Conservation (phyloP, 2,113 vertebrate species). For the Corydoras maculifer region DNA sequence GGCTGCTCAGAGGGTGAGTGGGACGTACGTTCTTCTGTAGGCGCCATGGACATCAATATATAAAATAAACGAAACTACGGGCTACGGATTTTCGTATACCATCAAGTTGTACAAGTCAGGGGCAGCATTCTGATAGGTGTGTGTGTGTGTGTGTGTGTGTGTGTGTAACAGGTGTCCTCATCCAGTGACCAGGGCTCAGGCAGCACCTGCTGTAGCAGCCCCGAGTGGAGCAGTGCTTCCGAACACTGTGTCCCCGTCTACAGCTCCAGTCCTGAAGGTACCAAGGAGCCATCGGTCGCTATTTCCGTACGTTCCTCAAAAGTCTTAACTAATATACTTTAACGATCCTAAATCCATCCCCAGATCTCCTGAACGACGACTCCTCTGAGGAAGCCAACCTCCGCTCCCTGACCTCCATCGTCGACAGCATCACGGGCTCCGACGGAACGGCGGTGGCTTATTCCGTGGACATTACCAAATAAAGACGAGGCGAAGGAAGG, state of each 20-base stretch:
- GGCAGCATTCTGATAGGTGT: constrained; percentile 57
- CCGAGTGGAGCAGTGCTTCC: constrained; percentile 87
- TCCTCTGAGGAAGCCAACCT: constrained; percentile 76
- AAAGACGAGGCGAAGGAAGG: constrained; percentile 23
- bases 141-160: constrained; percentile 49
- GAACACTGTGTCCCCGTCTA: constrained; percentile 75
- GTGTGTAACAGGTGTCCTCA: constrained; percentile 71
- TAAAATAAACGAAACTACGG: no score
- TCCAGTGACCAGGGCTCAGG: constrained; percentile 76
- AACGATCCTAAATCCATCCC: constrained; percentile 3
- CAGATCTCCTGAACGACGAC: constrained; percentile 81
- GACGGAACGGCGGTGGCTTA: constrained; percentile 73
- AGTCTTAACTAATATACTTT: neutral
- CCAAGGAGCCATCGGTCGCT: neutral
- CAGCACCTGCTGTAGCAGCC: constrained; percentile 89
- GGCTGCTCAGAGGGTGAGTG: constrained; percentile 75
- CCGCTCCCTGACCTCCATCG: constrained; percentile 85
- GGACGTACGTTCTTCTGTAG: neutral
- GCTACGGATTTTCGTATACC: neutral
- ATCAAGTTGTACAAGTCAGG: constrained; percentile 21
- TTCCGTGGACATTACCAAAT: constrained; percentile 70
- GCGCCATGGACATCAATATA: neutral
- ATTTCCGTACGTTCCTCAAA: neutral
- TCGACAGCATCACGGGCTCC: constrained; percentile 81
- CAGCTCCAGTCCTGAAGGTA: constrained; percentile 73